phyloP scores from a whole-genome alignment of 2,797 vertebrate genomes.

The Sebastes diploproa region DNA sequence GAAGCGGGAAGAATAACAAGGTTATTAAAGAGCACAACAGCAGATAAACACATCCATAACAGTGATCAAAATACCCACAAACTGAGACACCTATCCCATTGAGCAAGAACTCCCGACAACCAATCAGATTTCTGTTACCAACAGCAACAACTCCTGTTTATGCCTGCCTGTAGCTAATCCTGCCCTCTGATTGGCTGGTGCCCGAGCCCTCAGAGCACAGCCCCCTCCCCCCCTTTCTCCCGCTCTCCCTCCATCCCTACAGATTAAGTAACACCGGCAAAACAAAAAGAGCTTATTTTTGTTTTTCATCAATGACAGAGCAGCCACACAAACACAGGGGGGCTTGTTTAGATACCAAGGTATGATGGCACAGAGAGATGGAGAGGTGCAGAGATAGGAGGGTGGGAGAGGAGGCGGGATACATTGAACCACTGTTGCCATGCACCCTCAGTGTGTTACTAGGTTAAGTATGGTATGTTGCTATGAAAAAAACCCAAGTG shows the following conservation, averaged over 20 bases:
- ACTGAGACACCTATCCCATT: constrained; percentile 69
- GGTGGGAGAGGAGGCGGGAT: constrained; percentile 47
- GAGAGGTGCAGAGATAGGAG: constrained; percentile 17
- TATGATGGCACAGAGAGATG: constrained; percentile 13
- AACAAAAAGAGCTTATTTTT: constrained; percentile 86
- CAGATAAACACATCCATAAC: constrained; percentile 77
- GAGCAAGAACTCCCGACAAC: constrained; percentile 68
- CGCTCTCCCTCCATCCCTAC: constrained; percentile 55
- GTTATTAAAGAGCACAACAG: constrained; percentile 73
- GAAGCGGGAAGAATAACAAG: constrained; percentile 70
- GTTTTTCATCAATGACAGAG: constrained; percentile 76
- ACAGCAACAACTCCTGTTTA: constrained; percentile 81
- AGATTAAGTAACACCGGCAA: constrained; percentile 83
- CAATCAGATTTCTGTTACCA: constrained; percentile 85
- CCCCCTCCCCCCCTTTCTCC: constrained; percentile 39
- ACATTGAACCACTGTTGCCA: constrained; percentile 76
- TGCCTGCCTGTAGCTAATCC: constrained; percentile 60
- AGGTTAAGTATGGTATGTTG: constrained; percentile 80
- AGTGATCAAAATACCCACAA: constrained; percentile 74
- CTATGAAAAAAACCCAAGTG: constrained; percentile 61
- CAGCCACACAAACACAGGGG: constrained; percentile 56
- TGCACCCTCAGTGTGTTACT: constrained; percentile 79
- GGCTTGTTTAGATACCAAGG: constrained; percentile 37
- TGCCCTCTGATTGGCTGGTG: constrained; percentile 71
- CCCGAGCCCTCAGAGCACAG: constrained; percentile 2